phyloP scores from a whole-genome alignment of 2,888 invertebrate species.

The Anarsia innoxiella region DNA sequence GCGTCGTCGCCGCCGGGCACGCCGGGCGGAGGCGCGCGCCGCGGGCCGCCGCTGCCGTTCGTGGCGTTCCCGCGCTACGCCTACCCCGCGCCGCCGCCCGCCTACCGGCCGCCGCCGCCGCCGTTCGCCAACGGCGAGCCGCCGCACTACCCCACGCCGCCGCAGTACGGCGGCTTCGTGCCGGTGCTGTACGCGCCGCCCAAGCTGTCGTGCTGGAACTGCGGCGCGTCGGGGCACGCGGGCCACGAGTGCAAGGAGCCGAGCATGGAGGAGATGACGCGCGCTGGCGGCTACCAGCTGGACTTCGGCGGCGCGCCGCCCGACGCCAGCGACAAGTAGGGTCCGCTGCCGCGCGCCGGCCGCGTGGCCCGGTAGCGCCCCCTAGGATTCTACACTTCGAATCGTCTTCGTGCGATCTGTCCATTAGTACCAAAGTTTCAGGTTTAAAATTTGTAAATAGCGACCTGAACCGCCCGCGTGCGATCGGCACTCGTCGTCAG shows the following conservation, averaged over 20 bases:
- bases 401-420: slow-evolving; percentile 24
- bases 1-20: slow-evolving; percentile 60
- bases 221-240: slow-evolving; percentile 88
- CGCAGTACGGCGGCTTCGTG: slow-evolving; percentile 60
- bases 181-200: slow-evolving; percentile 75
- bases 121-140: slow-evolving; percentile 68
- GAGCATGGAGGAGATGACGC: slow-evolving; percentile 94
- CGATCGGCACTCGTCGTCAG: slow-evolving; percentile 9
- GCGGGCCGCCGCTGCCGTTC: slow-evolving; percentile 44
- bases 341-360: slow-evolving; percentile 16
- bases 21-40: slow-evolving; percentile 43
- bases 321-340: slow-evolving; percentile 58
- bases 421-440: slow-evolving; percentile 43
- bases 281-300: slow-evolving; percentile 80
- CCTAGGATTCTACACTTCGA: slow-evolving; percentile 11
- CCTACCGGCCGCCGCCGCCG: slow-evolving; percentile 58
- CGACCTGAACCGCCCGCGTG: slow-evolving; percentile 22
- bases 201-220: slow-evolving; percentile 91
- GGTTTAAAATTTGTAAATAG: slow-evolving; percentile 30
- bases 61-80: slow-evolving; percentile 56
- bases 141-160: slow-evolving; percentile 58
- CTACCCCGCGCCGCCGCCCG: slow-evolving; percentile 56
- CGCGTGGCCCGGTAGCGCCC: slow-evolving; percentile 8
- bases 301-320: slow-evolving; percentile 76
- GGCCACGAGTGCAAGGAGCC: slow-evolving; percentile 92